Evolutionary conservation across 2,888 invertebrate genomes (phyloP).

Genomic region (Drosophila ustulata): DNA sequence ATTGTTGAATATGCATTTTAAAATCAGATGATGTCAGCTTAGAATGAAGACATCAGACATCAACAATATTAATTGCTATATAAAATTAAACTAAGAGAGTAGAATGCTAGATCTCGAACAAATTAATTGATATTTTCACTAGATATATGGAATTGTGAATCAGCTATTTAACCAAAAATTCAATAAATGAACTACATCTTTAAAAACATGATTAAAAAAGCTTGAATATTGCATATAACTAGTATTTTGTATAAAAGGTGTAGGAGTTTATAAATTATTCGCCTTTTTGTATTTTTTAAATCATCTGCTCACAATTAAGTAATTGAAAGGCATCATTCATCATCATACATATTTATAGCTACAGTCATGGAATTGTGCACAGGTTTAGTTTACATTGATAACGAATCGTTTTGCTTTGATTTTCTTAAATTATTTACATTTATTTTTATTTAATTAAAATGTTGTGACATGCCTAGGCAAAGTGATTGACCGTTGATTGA

Average conservation of each 20-base stretch:
- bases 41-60: background rate
- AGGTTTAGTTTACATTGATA: background rate
- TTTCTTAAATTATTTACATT: background rate
- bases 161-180: too few species aligned
- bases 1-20: background rate
- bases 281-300: too few species aligned
- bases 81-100: background rate
- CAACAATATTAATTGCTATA: constrained; percentile 1
- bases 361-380: background rate
- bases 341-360: background rate
- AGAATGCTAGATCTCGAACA: background rate
- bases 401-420: background rate
- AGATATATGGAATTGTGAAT: background rate
- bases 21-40: background rate
- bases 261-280: too few species aligned
- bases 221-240: too few species aligned
- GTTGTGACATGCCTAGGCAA: background rate
- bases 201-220: too few species aligned
- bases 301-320: too few species aligned
- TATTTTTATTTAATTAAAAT: background rate
- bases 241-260: too few species aligned
- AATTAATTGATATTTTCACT: background rate
- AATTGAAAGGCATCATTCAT: background rate
- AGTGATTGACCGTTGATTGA: background rate
- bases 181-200: too few species aligned